A percentile compares a stretch with the other conserved stretches of the same genome.
Evolutionary conservation across 2,113 vertebrate genomes (phyloP).

Genomic region (Copsychus sechellarum): DNA sequence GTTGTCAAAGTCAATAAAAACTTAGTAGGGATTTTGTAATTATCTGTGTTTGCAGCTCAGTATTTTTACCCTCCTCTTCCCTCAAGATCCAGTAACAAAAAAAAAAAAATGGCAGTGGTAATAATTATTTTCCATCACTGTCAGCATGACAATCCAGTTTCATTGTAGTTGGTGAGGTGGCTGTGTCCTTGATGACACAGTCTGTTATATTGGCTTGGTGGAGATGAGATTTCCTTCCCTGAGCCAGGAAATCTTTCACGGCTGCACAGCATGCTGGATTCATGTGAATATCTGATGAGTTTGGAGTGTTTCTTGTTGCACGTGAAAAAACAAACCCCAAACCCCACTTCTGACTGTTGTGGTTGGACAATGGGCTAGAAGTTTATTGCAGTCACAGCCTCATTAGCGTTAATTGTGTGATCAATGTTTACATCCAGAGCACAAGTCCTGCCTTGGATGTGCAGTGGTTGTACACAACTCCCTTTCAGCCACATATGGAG

Average conservation of each 20-base stretch:
- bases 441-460: not conserved
- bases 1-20: not conserved
- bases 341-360: not conserved
- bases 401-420: not conserved
- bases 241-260: not conserved
- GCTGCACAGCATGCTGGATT: not conserved
- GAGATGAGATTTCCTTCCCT: not conserved
- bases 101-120: not conserved
- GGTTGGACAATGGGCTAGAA: not conserved
- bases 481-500: not conserved
- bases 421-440: not conserved
- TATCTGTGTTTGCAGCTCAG: not conserved
- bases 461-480: not conserved
- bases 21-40: not conserved
- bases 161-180: not conserved
- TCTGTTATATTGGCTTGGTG: not conserved
- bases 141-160: not conserved
- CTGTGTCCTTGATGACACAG: not conserved
- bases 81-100: not conserved
- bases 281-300: accelerated
- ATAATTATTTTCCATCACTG: not conserved
- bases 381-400: not conserved
- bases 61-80: not conserved
- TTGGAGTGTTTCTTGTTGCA: not conserved
- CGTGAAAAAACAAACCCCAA: not conserved